Evolutionary conservation across 2,113 vertebrate genomes (phyloP).

Genomic region (Rhabdornis inornatus): DNA sequence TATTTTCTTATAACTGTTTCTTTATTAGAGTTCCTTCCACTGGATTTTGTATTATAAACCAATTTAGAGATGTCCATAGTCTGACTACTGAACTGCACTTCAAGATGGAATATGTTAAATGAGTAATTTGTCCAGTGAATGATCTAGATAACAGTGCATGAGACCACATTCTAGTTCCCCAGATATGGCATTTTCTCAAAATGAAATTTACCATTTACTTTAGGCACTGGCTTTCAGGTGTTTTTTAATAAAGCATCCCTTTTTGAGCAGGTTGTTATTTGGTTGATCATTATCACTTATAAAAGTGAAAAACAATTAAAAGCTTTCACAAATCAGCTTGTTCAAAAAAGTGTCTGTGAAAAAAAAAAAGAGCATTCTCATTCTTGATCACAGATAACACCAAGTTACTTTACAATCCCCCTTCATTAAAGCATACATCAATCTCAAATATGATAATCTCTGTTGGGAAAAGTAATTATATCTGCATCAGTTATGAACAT

Average conservation of each 20-base stretch:
- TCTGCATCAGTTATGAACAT: conserved; percentile 52
- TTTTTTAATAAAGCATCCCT: background rate
- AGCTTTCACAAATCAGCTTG: background rate
- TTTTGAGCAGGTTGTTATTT: background rate
- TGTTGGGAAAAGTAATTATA: conserved; percentile 64
- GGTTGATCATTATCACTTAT: background rate
- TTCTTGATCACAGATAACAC: background rate
- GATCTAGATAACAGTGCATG: background rate
- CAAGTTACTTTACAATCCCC: conserved; percentile 11
- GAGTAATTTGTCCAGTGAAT: background rate
- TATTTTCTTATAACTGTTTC: background rate
- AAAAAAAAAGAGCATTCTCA: background rate
- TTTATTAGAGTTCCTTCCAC: background rate
- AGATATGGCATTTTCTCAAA: conserved; percentile 31
- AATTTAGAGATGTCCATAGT: background rate
- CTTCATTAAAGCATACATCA: conserved; percentile 32
- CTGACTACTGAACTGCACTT: conserved; percentile 18
- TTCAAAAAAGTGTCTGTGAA: background rate
- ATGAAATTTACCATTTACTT: conserved; percentile 31
- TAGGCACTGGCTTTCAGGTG: background rate
- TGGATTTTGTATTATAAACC: background rate
- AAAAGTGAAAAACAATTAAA: background rate
- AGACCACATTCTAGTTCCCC: background rate
- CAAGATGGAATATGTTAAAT: conserved; percentile 10
- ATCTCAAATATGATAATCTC: conserved; percentile 20